Percentiles rank a stretch among this genome's conserved stretches.
Evolutionary conservation across 2,888 invertebrate genomes (phyloP).

Genomic region (Rotaria macrura): DNA sequence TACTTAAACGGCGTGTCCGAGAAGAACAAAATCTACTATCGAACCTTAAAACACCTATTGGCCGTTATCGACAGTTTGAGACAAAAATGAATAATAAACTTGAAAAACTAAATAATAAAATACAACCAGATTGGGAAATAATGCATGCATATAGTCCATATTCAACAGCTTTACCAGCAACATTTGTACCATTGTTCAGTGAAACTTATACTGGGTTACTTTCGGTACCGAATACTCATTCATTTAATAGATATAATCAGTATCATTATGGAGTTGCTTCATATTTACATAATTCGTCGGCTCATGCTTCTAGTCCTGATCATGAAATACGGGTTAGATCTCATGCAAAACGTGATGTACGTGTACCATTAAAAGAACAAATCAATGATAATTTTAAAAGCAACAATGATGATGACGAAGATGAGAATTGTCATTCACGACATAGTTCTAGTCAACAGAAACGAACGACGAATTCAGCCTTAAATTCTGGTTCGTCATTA

Average conservation of each 20-base stretch:
- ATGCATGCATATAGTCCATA: background rate
- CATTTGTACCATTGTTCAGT: background rate
- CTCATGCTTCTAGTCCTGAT: background rate
- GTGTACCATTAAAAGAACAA: background rate
- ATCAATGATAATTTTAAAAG: background rate
- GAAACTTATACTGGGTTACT: background rate
- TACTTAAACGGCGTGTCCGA: background rate
- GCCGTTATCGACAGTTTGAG: background rate
- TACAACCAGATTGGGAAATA: background rate
- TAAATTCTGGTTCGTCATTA: background rate
- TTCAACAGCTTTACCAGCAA: background rate
- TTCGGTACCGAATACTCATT: background rate
- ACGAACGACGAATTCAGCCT: background rate
- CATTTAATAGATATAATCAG: background rate
- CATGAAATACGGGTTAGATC: background rate
- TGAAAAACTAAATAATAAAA: background rate
- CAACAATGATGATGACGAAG: background rate
- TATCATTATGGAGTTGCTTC: background rate
- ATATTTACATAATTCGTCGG: background rate
- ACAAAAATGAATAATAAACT: background rate
- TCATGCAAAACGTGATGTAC: conserved; percentile 2
- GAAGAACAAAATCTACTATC: background rate
- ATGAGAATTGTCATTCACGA: background rate
- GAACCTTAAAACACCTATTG: background rate
- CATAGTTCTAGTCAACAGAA: background rate